A percentile compares a stretch with the other conserved stretches of the same genome.
Conservation (phyloP, 2,888 invertebrate genomes). For the Patella depressa region DNA sequence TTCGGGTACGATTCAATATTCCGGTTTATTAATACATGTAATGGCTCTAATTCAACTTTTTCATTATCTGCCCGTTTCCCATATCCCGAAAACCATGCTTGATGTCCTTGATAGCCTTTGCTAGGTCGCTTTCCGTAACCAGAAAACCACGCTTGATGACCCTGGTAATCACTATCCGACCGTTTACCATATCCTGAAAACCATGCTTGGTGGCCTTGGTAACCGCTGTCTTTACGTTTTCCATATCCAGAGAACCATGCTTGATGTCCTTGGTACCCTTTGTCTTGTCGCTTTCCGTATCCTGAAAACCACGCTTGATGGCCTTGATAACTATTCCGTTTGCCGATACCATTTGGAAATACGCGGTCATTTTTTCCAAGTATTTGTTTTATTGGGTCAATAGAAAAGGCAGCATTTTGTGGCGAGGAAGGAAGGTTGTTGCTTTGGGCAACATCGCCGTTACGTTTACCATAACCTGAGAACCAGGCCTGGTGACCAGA, state of each 20-base stretch:
- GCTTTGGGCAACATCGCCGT: not conserved
- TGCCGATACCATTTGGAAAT: not conserved
- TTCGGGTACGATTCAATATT: too few relatives aligned
- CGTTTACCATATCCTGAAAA: not conserved
- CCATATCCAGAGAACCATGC: not conserved
- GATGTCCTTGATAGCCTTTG: not conserved
- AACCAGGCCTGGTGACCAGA: slow-evolving; percentile 2
- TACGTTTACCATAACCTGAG: slow-evolving; percentile 1
- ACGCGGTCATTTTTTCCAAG: too few relatives aligned
- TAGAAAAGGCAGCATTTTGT: too few relatives aligned
- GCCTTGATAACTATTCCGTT: not conserved
- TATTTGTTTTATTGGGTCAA: too few relatives aligned
- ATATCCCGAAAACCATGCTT: not conserved
- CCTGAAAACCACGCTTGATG: not conserved
- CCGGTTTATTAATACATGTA: too few relatives aligned
- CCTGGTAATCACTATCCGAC: not conserved
- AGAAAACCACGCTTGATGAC: slow-evolving; percentile 3
- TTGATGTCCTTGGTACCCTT: not conserved
- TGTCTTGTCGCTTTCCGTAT: not conserved
- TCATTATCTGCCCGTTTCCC: not conserved
- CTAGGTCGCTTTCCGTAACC: not conserved
- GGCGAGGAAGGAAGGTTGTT: not conserved
- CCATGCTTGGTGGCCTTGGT: not conserved
- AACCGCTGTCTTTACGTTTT: not conserved
- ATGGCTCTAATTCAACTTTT: not conserved